Evolutionary conservation across 37 sponge, comb jelly and placozoan genomes (phyloP), one percentile per base, ranked within the genome.

Genomic region (Ianthella basta): DNA sequence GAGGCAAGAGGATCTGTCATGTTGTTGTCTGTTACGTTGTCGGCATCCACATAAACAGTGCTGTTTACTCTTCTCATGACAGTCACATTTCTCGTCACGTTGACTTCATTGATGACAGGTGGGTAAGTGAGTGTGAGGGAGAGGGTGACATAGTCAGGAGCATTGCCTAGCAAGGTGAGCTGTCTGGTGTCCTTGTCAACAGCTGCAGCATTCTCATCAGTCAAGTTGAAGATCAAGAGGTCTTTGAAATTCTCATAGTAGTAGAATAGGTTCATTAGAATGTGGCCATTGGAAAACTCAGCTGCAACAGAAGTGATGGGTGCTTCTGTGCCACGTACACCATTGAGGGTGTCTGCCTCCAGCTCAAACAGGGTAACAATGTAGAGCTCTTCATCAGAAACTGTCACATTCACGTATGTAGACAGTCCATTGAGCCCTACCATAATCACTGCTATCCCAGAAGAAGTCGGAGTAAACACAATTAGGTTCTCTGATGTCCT

Each of bases 171-270:
- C 21, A 89, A 50, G 5, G 6, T 23, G 24, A 91, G 32, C 0
- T 32, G 59, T 0, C 92, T 85, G 5, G 65, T 80, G 5, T 57
- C 55, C 20, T 79, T 55, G 56, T 84, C 81, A 68, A 87, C 68
- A 29, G 54, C 33, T 19, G 78, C 21, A 15, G 24, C 44, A 41
- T 38, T 75, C 2, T 16, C 3, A 53, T 40, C 53, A 10, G 70
- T 34, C 34, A 35, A 6, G 35, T 69, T 69, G 33, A 69, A 69
- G 3, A 44, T 75, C n/a, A 75, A 44, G n/a, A 75, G 54, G 16
- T 75, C 78, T 24, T 19, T 19, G 44, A n/a, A 53, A 35, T 69
- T 34, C 27, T 24, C 18, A 4, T 34, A 18, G 6, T 69, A 69
- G 21, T 39, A 36, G 1, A 38, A 24, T 39, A 50, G n/a, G 25